phyloP scores from a whole-genome alignment of 1,140 invertebrate species.

The Vanessa atalanta region DNA sequence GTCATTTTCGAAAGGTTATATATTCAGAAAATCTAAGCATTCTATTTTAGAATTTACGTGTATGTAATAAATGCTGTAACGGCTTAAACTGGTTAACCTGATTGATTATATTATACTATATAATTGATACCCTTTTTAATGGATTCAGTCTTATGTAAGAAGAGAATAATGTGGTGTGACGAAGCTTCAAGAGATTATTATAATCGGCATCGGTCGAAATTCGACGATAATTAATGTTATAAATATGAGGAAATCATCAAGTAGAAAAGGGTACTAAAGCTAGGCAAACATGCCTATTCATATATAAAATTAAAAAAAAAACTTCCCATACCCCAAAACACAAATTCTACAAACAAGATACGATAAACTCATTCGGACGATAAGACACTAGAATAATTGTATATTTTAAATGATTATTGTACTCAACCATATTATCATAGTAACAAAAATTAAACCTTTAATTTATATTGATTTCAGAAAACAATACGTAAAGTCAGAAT shows the following conservation, averaged over 20 bases:
- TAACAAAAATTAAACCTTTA: background rate
- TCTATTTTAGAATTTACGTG: conserved; percentile 9
- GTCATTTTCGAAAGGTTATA: conserved; percentile 25
- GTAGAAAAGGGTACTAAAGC: no score
- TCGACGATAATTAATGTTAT: no score
- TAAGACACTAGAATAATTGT: background rate
- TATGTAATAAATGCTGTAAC: background rate
- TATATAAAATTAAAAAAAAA: no score
- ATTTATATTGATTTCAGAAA: background rate
- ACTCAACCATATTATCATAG: background rate
- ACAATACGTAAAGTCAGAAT: conserved; percentile 23
- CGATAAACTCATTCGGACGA: no score
- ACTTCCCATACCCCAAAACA: no score
- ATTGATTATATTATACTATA: background rate
- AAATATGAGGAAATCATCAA: no score
- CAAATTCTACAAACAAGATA: no score
- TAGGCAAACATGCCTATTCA: no score
- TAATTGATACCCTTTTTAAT: conserved; percentile 16
- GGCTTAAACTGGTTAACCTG: background rate
- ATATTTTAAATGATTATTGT: background rate
- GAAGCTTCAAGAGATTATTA: background rate
- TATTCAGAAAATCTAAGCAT: conserved; percentile 6
- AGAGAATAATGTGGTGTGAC: background rate
- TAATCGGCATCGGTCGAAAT: no score
- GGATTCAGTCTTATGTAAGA: background rate